phyloP scores from a whole-genome alignment of 2,888 invertebrate species.

The Octonoba sinensis region DNA sequence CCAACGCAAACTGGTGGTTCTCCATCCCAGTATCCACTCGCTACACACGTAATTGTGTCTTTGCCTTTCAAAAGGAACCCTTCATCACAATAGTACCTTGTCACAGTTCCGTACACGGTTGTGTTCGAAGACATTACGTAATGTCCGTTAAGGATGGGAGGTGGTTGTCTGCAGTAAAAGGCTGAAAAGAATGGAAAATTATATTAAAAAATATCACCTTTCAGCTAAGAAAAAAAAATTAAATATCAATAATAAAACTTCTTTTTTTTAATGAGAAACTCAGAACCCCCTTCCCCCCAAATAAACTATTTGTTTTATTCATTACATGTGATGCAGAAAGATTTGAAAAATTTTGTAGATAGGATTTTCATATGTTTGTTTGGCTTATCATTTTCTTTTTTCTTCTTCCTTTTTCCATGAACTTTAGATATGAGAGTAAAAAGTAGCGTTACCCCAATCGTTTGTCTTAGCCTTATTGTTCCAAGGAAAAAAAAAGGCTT shows the following conservation, averaged over 20 bases:
- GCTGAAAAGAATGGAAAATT: conserved; percentile 71
- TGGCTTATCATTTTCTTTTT: too few species aligned
- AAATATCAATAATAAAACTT: background rate
- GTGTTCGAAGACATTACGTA: conserved; percentile 67
- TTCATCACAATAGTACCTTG: conserved; percentile 80
- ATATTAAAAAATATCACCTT: background rate
- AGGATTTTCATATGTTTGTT: too few species aligned
- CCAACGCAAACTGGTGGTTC: conserved; percentile 79
- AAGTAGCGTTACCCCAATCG: too few species aligned
- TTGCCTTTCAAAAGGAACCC: conserved; percentile 81
- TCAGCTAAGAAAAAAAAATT: background rate
- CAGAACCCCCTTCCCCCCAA: too few species aligned
- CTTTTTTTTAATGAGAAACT: background rate
- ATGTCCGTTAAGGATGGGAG: conserved; percentile 77
- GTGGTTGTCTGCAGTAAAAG: conserved; percentile 80
- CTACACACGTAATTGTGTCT: conserved; percentile 79
- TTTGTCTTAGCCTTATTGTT: too few species aligned
- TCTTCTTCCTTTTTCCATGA: too few species aligned
- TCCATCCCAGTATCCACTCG: conserved; percentile 85
- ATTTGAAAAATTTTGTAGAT: too few species aligned
- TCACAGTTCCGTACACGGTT: conserved; percentile 78
- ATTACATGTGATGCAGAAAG: too few species aligned
- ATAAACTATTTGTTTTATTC: too few species aligned
- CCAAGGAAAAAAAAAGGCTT: too few species aligned
- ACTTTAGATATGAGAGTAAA: too few species aligned